Percentiles rank a stretch among this genome's conserved stretches.
phyloP scores from a whole-genome alignment of 1,140 invertebrate species.

The Neodiprion lecontei region DNA sequence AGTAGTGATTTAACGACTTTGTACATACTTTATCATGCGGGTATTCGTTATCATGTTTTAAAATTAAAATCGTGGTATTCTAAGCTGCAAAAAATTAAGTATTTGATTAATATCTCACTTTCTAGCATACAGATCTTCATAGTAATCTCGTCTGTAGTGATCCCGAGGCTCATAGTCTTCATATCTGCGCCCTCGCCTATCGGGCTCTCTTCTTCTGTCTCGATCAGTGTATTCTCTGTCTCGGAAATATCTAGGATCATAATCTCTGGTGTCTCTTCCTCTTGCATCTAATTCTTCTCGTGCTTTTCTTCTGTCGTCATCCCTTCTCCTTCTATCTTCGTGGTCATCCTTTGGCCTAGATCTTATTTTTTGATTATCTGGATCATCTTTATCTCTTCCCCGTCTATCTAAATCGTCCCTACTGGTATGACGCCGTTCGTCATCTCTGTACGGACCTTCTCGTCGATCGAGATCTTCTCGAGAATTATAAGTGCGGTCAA shows the following conservation, averaged over 20 bases:
- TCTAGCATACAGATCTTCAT: constrained; percentile 59
- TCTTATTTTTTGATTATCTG: constrained; percentile 51
- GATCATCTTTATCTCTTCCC: constrained; percentile 45
- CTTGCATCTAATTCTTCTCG: neutral
- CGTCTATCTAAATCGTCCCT: constrained; percentile 53
- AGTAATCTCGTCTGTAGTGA: constrained; percentile 50
- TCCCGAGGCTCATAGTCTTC: constrained; percentile 52
- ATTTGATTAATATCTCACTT: constrained; percentile 36
- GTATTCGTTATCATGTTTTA: too few relatives aligned
- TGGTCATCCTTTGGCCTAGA: constrained; percentile 48
- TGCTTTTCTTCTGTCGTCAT: constrained; percentile 45
- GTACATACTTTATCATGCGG: too few relatives aligned
- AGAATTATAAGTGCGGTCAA: constrained; percentile 48
- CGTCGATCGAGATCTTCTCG: constrained; percentile 55
- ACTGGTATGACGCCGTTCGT: constrained; percentile 49
- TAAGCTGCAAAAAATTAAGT: constrained; percentile 1
- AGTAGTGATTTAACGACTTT: too few relatives aligned
- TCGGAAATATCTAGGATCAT: constrained; percentile 46
- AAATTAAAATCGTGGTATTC: too few relatives aligned
- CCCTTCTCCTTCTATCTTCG: constrained; percentile 44
- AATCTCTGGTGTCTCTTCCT: constrained; percentile 44
- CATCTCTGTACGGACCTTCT: constrained; percentile 49
- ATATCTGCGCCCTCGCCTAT: constrained; percentile 49
- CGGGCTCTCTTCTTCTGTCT: constrained; percentile 49
- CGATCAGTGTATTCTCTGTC: constrained; percentile 51